Evolutionary conservation across 2,113 vertebrate species (phyloP), one percentile per base, ranked within the genome.

Genomic region (Haemorhous mexicanus): DNA sequence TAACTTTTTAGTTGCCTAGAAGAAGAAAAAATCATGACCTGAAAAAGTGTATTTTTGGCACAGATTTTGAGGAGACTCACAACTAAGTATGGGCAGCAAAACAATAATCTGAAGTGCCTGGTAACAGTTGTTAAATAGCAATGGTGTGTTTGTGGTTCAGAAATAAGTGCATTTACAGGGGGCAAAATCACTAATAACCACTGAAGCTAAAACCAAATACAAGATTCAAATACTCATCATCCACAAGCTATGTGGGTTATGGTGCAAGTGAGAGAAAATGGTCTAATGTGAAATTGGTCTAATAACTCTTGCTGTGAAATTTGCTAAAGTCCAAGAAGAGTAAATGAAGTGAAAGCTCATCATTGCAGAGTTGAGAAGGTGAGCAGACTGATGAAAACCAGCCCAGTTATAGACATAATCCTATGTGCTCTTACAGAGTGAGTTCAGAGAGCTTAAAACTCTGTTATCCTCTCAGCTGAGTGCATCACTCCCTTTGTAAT

Each of bases 181-280:
- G 78, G 7, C 0, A 0, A 66, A 62, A 56, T 59, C 17, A 56
- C 41, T 69, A 58, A 41, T 17, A 35, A 7, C 8, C 2, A 5
- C 23, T 18, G 56, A 47, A 62, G 8, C 6, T 78, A 80, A 88
- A 78, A 14, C 13, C 23, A 82, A 82, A 47, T 18, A 39, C 12
- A 17, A 27, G 12, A 53, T 68, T 11, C 39, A 47, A 44, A 73
- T 35, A 11, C 22, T 74, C 0, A 0, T 61, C n/a, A 24, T 46
- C 12, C 21, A 24, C 0, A 0, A 19, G 32, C 19, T 24, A 7
- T 44, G 9, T 37, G 53, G 64, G 24, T n/a, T 89, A 43, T 19
- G 76, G 80, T 58, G 63, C 11, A 43, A 49, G 20, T 16, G 22
- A 69, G 44, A 44, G 33, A 59, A 16, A 78, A 46, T 10, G 13